Conservation (phyloP, 2,888 invertebrate genomes). For the Macaria notata region DNA sequence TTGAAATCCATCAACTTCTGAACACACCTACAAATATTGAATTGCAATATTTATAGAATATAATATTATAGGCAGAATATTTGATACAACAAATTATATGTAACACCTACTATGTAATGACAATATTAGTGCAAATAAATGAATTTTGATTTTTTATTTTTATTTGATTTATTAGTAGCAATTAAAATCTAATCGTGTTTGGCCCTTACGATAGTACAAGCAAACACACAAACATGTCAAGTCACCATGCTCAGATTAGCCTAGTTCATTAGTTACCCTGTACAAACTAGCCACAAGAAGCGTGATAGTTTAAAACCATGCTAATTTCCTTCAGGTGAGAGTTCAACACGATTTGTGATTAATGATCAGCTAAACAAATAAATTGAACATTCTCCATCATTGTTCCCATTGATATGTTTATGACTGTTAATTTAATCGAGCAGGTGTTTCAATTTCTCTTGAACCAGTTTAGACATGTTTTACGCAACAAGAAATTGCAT, state of each 20-base stretch:
- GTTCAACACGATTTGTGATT: constrained; percentile 35
- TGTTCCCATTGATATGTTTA: constrained; percentile 17
- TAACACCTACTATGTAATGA: no score
- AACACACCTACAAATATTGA: no score
- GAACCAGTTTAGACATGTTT: background rate
- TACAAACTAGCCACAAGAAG: constrained; percentile 1
- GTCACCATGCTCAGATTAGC: background rate
- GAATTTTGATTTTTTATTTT: no score
- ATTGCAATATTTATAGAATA: no score
- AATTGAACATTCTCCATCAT: constrained; percentile 26
- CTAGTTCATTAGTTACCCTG: background rate
- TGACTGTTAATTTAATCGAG: constrained; percentile 15
- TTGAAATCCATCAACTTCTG: no score
- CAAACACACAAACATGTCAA: no score
- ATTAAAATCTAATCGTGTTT: no score
- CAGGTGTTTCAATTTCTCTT: constrained; percentile 17
- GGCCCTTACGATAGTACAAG: no score
- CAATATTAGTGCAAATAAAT: no score
- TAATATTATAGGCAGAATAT: no score
- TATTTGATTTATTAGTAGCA: no score
- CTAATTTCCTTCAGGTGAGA: constrained; percentile 33
- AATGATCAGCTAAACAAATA: constrained; percentile 31
- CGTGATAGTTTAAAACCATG: constrained; percentile 33
- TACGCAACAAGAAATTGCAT: background rate
- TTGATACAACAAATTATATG: no score